Conservation (phyloP, 2,888 invertebrate genomes). For the Idaea aversata region DNA sequence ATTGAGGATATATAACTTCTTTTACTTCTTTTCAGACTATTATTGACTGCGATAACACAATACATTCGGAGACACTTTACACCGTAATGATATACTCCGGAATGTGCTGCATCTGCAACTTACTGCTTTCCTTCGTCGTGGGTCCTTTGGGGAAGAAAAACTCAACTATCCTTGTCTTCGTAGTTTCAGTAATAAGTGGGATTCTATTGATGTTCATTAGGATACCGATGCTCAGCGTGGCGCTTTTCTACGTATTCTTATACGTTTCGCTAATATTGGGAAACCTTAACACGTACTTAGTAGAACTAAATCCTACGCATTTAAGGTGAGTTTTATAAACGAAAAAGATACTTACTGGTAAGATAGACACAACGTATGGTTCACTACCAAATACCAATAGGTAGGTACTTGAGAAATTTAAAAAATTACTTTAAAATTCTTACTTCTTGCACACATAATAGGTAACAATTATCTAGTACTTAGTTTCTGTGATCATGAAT, state of each 20-base stretch:
- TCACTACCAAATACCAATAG: background rate
- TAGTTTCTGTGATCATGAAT: no score
- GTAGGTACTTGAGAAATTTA: no score
- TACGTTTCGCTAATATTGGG: conserved; percentile 60
- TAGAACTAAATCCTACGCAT: conserved; percentile 66
- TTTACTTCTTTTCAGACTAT: conserved; percentile 36
- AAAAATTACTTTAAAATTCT: no score
- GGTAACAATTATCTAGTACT: no score
- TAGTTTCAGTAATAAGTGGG: conserved; percentile 42
- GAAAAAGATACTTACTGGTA: background rate
- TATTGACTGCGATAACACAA: conserved; percentile 49
- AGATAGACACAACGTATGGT: background rate
- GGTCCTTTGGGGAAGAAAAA: conserved; percentile 51
- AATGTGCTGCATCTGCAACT: conserved; percentile 38
- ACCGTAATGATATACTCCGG: conserved; percentile 62
- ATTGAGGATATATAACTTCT: background rate
- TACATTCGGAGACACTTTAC: conserved; percentile 55
- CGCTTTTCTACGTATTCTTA: conserved; percentile 56
- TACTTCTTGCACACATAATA: no score
- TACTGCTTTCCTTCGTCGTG: conserved; percentile 54
- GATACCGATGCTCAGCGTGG: conserved; percentile 55
- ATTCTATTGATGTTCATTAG: conserved; percentile 49
- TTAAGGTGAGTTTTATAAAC: conserved; percentile 43
- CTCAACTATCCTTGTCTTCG: conserved; percentile 50
- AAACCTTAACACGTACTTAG: conserved; percentile 61